Evolutionary conservation across 2,888 invertebrate genomes (phyloP), one percentile per base, ranked within the genome.

Genomic region (Sminthurides aquaticus): DNA sequence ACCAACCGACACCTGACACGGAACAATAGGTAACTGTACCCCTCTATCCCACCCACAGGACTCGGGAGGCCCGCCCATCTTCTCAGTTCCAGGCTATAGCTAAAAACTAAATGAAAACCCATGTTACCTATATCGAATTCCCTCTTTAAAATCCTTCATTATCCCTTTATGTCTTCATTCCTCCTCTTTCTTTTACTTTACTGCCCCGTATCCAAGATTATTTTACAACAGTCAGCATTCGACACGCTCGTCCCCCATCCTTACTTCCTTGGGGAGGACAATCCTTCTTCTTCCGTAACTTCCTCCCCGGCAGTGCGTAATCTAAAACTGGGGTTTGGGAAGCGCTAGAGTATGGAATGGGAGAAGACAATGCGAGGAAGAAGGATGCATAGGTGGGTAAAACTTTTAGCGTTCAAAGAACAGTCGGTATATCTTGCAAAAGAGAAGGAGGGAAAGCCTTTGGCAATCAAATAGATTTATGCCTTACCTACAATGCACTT

Each of bases 1-100:
- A 34, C 43, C 43, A 34, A 34, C 8, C 15, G 43, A 34, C 43
- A 34, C 43, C 43, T 34, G 43, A 34, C 43, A 34, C 43, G 8
- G 15, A 15, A 34, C 43, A 34, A 34, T 34, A 34, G 43, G 43
- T 34, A 34, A 34, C 43, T 15, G 43, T 34, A 34, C 43, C 8
- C 43, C 43, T n/a, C n/a, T n/a, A 34, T 34, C 43, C 43, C 43
- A 34, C 43, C 43, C 43, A 34, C 43, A 34, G 43, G 43, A 34
- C 15, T 5, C 43, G 15, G 8, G 15, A 5, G 43, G 5, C 43
- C 43, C 43, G 43, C 43, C 43, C 43, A 15, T 11, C 5, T 34
- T 15, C 43, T n/a, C n/a, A n/a, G n/a, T n/a, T n/a, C n/a, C n/a
- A n/a, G n/a, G n/a, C n/a, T n/a, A n/a, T n/a, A n/a, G 43, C 43